Percentiles rank a stretch among this genome's conserved stretches.
phyloP scores from a whole-genome alignment of 2,797 vertebrate species.

The Ctenopoma multispine region DNA sequence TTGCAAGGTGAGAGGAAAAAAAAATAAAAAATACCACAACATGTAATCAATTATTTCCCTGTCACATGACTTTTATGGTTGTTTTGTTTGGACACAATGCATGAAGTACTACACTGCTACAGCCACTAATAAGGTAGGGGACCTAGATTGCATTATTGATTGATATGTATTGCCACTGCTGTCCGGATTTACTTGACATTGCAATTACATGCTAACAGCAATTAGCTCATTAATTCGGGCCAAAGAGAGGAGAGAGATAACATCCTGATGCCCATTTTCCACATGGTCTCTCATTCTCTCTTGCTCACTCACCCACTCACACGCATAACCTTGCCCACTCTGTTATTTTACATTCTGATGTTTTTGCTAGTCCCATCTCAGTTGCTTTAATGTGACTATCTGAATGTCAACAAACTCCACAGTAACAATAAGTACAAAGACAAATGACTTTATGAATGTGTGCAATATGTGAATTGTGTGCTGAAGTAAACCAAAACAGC shows the following conservation, averaged over 20 bases:
- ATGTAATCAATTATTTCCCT: slow-evolving; percentile 22
- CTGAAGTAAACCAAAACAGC: slow-evolving; percentile 25
- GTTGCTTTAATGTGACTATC: slow-evolving; percentile 42
- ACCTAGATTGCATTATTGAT: slow-evolving; percentile 51
- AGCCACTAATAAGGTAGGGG: slow-evolving; percentile 46
- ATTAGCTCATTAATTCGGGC: slow-evolving; percentile 60
- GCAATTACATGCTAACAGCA: slow-evolving; percentile 59
- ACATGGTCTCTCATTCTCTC: slow-evolving; percentile 5
- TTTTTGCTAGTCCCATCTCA: slow-evolving; percentile 40
- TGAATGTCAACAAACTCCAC: slow-evolving; percentile 54
- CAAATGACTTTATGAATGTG: slow-evolving; percentile 13
- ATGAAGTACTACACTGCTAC: slow-evolving; percentile 24
- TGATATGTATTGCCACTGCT: slow-evolving; percentile 11
- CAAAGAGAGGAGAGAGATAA: slow-evolving; percentile 40
- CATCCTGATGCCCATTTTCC: slow-evolving; percentile 37
- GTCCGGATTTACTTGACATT: slow-evolving; percentile 47
- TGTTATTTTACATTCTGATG: slow-evolving; percentile 48
- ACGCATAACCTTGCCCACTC: slow-evolving; percentile 7
- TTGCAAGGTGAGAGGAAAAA: slow-evolving; percentile 21
- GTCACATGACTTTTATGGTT: background rate
- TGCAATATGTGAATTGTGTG: background rate
- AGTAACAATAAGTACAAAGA: slow-evolving; percentile 41
- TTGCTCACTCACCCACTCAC: slow-evolving; percentile 7
- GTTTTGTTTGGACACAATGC: slow-evolving; percentile 34
- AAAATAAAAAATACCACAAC: background rate